These are phyloP conservation scores for Sterna hirundo DNA, from an alignment of 2,113 vertebrate species.

Conservation along the genomic window DNA sequence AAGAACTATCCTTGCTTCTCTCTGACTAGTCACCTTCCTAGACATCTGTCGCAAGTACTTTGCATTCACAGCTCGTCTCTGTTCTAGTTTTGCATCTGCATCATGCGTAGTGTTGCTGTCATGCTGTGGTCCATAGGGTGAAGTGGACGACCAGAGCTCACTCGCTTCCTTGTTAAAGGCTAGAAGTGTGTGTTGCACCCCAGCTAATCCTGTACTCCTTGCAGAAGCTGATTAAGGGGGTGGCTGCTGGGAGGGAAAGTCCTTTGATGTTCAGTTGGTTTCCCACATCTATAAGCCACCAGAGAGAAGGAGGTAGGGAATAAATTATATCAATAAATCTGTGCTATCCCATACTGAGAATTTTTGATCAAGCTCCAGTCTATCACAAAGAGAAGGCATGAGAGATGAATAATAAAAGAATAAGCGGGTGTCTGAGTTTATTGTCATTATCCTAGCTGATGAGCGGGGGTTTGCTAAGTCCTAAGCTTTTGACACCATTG, in stretches of 20 bases:
- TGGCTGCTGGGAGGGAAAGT: neutral
- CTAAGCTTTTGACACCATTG: neutral
- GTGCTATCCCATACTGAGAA: neutral
- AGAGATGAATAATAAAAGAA: neutral
- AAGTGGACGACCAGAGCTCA: neutral
- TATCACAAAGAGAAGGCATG: neutral
- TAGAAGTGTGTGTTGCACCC: neutral
- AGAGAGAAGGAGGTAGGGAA: neutral
- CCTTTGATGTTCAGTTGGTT: neutral
- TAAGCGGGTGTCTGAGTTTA: neutral
- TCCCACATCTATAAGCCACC: neutral
- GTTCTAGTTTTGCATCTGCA: neutral
- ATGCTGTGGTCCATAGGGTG: neutral
- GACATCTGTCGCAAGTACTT: neutral
- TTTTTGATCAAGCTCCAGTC: neutral
- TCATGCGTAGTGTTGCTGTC: fast-evolving
- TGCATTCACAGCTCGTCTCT: neutral
- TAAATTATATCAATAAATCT: neutral
- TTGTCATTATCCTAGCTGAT: neutral
- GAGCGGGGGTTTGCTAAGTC: neutral
- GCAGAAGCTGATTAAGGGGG: neutral
- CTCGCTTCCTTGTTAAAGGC: neutral
- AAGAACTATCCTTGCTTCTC: neutral
- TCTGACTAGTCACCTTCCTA: neutral
- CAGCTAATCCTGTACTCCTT: neutral